These are phyloP conservation scores for Aphaenogaster rudis DNA, from an alignment of 1,140 invertebrate species.

Conservation along the genomic window DNA sequence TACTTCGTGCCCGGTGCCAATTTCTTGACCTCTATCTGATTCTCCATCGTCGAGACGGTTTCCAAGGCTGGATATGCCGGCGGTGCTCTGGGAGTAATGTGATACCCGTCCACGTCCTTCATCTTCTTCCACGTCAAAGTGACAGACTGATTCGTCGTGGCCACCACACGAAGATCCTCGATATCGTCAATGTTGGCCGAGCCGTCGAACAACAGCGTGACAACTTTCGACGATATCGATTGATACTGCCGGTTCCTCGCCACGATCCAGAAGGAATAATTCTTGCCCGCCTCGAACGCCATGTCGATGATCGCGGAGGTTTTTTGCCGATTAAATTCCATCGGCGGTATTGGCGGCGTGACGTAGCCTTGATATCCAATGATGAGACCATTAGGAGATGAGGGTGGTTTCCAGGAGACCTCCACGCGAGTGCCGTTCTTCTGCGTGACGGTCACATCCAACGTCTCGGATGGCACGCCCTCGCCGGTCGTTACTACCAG, in stretches of 20 bases:
- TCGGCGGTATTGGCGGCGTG: conserved; percentile 87
- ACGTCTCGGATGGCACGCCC: conserved; percentile 90
- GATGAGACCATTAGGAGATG: conserved; percentile 89
- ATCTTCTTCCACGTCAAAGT: conserved; percentile 89
- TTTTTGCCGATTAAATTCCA: conserved; percentile 79
- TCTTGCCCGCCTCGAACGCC: conserved; percentile 88
- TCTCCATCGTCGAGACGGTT: conserved; percentile 80
- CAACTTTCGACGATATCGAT: conserved; percentile 88
- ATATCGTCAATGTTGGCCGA: conserved; percentile 89
- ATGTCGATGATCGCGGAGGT: conserved; percentile 87
- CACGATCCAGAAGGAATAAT: conserved; percentile 93
- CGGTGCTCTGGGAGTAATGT: conserved; percentile 86
- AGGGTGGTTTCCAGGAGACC: conserved; percentile 90
- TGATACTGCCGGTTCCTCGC: conserved; percentile 89
- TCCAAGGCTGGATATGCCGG: conserved; percentile 87
- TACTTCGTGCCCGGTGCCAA: conserved; percentile 89
- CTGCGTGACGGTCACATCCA: conserved; percentile 89
- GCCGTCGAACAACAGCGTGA: conserved; percentile 88
- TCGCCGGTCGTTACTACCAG: conserved; percentile 89
- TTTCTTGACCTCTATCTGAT: conserved; percentile 87
- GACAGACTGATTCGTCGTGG: conserved; percentile 87
- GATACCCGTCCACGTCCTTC: conserved; percentile 89
- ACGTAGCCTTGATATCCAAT: conserved; percentile 90
- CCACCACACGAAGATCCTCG: conserved; percentile 86
- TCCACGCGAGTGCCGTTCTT: conserved; percentile 89